Conservation (phyloP, 2,888 invertebrate genomes). For the Serripes groenlandicus region DNA sequence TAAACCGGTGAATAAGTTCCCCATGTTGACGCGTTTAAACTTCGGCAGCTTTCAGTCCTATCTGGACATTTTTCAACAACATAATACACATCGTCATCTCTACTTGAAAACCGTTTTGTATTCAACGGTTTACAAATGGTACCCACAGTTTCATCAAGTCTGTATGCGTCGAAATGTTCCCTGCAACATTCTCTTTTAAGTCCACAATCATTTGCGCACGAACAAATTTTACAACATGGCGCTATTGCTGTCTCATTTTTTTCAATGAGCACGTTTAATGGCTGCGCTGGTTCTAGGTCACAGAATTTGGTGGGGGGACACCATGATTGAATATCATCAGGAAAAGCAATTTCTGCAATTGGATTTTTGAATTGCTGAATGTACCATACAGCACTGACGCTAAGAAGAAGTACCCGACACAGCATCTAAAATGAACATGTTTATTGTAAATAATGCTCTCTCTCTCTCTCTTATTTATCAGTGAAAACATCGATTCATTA, state of each 20-base stretch:
- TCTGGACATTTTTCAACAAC: background rate
- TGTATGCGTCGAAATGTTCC: background rate
- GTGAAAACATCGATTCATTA: too few relatives aligned
- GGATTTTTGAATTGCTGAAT: background rate
- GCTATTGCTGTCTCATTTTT: background rate
- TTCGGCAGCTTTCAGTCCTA: background rate
- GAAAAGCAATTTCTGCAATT: background rate
- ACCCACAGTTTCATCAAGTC: slow-evolving; percentile 4
- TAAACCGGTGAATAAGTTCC: background rate
- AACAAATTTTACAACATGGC: slow-evolving; percentile 6
- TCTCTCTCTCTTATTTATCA: too few relatives aligned
- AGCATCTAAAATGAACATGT: background rate
- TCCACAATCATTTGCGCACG: background rate
- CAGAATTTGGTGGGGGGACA: background rate
- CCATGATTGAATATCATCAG: background rate
- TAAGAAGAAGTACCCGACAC: background rate
- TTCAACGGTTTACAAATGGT: slow-evolving; percentile 8
- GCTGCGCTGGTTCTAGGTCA: background rate
- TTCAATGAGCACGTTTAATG: background rate
- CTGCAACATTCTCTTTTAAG: slow-evolving; percentile 1
- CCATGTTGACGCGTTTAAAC: background rate
- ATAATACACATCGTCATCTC: background rate
- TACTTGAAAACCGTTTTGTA: background rate
- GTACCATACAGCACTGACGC: background rate
- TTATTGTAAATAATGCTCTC: too few relatives aligned